Evolutionary conservation across 2,888 invertebrate genomes (phyloP).

Genomic region (Ferdinandea cuprea): DNA sequence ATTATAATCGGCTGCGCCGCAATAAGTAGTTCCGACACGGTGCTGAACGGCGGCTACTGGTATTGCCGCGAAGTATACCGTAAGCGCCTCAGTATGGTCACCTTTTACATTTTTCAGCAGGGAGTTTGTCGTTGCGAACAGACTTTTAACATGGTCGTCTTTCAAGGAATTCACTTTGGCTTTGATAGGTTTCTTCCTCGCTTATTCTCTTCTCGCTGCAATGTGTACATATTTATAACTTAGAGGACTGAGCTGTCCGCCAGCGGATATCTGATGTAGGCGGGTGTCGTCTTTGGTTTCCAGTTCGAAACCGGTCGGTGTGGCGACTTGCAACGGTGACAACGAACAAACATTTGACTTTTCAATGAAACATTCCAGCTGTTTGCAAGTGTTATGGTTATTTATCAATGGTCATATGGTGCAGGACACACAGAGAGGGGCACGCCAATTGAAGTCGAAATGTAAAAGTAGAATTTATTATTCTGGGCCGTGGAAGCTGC

Average conservation of each 20-base stretch:
- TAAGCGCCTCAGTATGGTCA: constrained; percentile 65
- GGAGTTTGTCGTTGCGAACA: constrained; percentile 56
- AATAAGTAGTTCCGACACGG: constrained; percentile 38
- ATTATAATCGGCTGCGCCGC: constrained; percentile 62
- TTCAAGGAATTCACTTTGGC: constrained; percentile 58
- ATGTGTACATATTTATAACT: constrained; percentile 54
- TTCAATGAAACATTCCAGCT: constrained; percentile 73
- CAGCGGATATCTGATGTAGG: constrained; percentile 66
- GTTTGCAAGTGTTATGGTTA: constrained; percentile 67
- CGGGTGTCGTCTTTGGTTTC: constrained; percentile 73
- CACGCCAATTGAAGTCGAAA: constrained; percentile 49
- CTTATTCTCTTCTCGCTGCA: constrained; percentile 35
- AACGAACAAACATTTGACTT: constrained; percentile 70
- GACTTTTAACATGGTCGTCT: constrained; percentile 63
- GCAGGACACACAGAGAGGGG: constrained; percentile 44
- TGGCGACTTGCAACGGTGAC: constrained; percentile 52
- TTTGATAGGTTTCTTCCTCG: constrained; percentile 63
- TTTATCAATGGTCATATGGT: constrained; percentile 60
- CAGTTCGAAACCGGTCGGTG: constrained; percentile 67
- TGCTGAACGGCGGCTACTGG: constrained; percentile 56
- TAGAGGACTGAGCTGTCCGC: constrained; percentile 45
- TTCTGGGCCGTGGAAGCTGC: constrained; percentile 8
- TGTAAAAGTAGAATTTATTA: constrained; percentile 52
- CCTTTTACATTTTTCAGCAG: constrained; percentile 51
- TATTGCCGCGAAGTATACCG: constrained; percentile 65